Percentiles rank a stretch among this genome's conserved stretches.
Evolutionary conservation across 2,797 vertebrate genomes (phyloP).

Genomic region (Phalanger gymnotis): DNA sequence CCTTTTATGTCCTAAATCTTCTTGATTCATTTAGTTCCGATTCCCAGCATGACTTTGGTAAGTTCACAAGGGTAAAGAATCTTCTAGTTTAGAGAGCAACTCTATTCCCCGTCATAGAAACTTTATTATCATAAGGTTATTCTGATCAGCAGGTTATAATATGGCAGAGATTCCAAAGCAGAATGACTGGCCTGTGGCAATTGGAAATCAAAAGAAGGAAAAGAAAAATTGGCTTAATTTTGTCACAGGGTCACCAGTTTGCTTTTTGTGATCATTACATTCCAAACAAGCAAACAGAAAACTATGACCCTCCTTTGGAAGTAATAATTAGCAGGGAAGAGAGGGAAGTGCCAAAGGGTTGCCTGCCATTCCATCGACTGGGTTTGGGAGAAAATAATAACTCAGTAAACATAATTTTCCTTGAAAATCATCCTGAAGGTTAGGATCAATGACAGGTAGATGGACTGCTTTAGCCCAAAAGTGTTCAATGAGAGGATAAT

Average conservation of each 20-base stretch:
- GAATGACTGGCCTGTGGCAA: slow-evolving; percentile 54
- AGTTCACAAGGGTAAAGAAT: slow-evolving; percentile 63
- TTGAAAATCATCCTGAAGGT: slow-evolving; percentile 23
- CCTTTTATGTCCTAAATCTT: slow-evolving; percentile 49
- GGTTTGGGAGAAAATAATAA: slow-evolving; percentile 41
- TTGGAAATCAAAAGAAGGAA: slow-evolving; percentile 63
- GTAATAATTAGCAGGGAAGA: slow-evolving; percentile 19
- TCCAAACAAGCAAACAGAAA: not conserved
- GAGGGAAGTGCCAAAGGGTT: slow-evolving; percentile 34
- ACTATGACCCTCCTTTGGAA: slow-evolving; percentile 15
- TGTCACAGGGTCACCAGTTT: slow-evolving; percentile 58
- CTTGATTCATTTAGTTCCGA: slow-evolving; percentile 70
- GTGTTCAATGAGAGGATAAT: not conserved
- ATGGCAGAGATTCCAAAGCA: slow-evolving; percentile 45
- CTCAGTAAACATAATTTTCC: slow-evolving; percentile 8
- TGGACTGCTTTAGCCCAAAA: not conserved
- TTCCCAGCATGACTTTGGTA: slow-evolving; percentile 73
- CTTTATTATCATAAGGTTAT: slow-evolving; percentile 54
- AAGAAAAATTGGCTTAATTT: slow-evolving; percentile 58
- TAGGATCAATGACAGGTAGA: not conserved
- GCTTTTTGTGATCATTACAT: slow-evolving; percentile 58
- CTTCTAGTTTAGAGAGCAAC: slow-evolving; percentile 55
- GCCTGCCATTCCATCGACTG: slow-evolving; percentile 40
- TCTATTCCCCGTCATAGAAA: slow-evolving; percentile 56
- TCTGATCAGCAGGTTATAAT: slow-evolving; percentile 65